A percentile compares a stretch with the other conserved stretches of the same genome.
These are phyloP conservation scores for Chalcis sispes DNA, from an alignment of 2,888 invertebrate species.

Conservation along the genomic window DNA sequence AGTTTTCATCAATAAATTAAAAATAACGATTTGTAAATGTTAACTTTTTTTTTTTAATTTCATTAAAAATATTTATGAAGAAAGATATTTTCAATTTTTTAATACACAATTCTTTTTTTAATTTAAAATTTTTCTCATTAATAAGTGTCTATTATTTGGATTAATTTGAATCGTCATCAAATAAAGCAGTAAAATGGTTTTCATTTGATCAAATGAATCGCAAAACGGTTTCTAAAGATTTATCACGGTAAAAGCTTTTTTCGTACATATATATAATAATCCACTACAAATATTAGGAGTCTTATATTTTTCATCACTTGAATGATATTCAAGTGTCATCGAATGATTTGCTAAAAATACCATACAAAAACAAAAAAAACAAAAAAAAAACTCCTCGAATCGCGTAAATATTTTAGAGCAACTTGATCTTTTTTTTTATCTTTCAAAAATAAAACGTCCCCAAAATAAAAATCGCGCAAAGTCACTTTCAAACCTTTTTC, in stretches of 20 bases:
- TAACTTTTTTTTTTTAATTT: too few relatives aligned
- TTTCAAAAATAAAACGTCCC: conserved; percentile 1
- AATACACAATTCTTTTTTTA: too few relatives aligned
- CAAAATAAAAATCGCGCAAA: too few relatives aligned
- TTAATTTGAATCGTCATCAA: neutral
- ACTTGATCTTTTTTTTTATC: neutral
- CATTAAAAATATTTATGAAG: too few relatives aligned
- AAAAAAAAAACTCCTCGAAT: conserved; percentile 20
- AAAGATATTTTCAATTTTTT: too few relatives aligned
- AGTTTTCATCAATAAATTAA: too few relatives aligned
- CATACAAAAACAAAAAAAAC: too few relatives aligned
- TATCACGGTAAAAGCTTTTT: conserved; percentile 11
- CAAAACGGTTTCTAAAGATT: conserved; percentile 5
- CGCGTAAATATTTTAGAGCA: neutral
- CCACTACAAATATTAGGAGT: neutral
- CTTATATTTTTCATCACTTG: neutral
- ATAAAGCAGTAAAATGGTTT: conserved; percentile 3
- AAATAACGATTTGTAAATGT: too few relatives aligned
- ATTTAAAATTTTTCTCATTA: too few relatives aligned
- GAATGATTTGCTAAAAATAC: conserved; percentile 16
- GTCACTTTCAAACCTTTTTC: conserved; percentile 7
- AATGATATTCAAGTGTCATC: conserved; percentile 9
- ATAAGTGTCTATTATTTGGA: too few relatives aligned
- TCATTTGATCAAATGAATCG: conserved; percentile 7
- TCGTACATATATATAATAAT: neutral